Base-by-base conservation (phyloP, 2,888 invertebrate genomes). In the Opisthograptis luteolata region DNA sequence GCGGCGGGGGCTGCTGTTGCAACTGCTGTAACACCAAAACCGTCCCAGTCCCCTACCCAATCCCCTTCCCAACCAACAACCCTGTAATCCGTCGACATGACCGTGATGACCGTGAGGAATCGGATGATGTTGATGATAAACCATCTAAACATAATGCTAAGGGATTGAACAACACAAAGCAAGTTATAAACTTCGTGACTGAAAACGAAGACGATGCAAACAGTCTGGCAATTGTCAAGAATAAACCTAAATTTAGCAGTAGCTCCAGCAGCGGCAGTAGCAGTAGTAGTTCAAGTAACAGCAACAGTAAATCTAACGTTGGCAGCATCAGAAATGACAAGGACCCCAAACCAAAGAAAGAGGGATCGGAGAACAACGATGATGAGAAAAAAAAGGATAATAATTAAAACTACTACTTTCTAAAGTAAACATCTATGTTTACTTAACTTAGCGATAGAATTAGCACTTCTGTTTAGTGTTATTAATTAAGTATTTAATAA, bases 11-110 rank as follows among this genome's bases (percentile, higher is more conserved):
- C 17, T 67, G 5, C 15, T 73, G 73, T 44, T 70, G 72, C 44
- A 66, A 62, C 36, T 70, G 73, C 36, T 55, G 69, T 5, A 62
- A 61, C 31, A 42, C 62, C 7, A 68, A 64, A 24, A 76, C 62
- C 13, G 67, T 82, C 6, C 82, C 81, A 0, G 66, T 84, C 22
- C 84, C 85, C 0, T 82, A 71, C 36, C 84, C 84, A 0, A 79
- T 84, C 46, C 75, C 83, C 0, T 60, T 81, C 10, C 80, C 83
- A 0, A 81, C 71, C 0, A 81, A 76, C 40, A 79, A 67, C 35
- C 69, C 79, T 0, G 58, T 83, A n/a, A 73, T 83, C 5, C 24
- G 34, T 19, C 50, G 27, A 31, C 42, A 44, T 10, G 54, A 52
- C 14, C 41, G 55, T 3, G 45, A 60, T 1, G n/a, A 54, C 2